Percentiles rank a stretch among this genome's conserved stretches.
phyloP scores from a whole-genome alignment of 2,113 vertebrate species.

The Lonchura striata region DNA sequence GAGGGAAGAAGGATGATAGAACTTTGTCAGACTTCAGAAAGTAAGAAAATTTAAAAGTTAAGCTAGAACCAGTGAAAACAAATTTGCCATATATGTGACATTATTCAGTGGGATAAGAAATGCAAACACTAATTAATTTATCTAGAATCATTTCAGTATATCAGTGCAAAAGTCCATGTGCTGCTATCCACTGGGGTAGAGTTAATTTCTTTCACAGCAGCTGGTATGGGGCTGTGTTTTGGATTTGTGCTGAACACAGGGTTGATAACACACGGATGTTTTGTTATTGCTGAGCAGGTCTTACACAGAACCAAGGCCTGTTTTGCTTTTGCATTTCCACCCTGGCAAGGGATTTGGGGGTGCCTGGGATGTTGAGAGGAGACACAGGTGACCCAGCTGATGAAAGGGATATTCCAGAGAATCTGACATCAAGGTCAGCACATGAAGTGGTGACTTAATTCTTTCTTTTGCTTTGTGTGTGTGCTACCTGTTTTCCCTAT shows the following conservation, averaged over 20 bases:
- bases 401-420: not conserved
- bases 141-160: not conserved
- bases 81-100: not conserved
- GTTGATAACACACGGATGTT: not conserved
- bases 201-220: not conserved
- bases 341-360: accelerated
- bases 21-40: accelerated
- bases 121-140: not conserved
- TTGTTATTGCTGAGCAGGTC: not conserved
- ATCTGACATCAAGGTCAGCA: accelerated
- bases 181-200: not conserved
- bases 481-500: not conserved
- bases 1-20: not conserved
- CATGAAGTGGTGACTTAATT: not conserved
- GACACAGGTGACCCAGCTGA: not conserved
- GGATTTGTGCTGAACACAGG: not conserved
- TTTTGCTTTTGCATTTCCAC: not conserved
- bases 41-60: not conserved
- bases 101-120: not conserved
- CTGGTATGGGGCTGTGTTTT: not conserved
- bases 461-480: not conserved
- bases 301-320: not conserved
- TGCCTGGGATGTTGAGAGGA: accelerated
- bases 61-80: not conserved
- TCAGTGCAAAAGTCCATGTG: not conserved